Conservation (phyloP, 2,113 vertebrate species). For the Mellivora capensis region DNA sequence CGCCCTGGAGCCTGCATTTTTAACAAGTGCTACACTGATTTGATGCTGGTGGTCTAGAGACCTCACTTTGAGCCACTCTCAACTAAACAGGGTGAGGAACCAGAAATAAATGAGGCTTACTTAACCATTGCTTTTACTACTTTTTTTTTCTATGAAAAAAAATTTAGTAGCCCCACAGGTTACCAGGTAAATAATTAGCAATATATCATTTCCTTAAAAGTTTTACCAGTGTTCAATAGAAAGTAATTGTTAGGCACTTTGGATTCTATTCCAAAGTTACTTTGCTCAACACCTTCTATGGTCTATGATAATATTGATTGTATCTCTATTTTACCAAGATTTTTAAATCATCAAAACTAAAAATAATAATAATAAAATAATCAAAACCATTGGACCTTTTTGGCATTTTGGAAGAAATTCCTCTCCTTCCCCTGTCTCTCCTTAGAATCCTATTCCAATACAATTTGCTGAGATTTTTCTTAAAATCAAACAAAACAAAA, state of each 20-base stretch:
- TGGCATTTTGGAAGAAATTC: background rate
- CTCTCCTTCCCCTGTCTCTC: background rate
- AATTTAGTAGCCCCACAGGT: background rate
- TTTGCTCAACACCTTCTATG: background rate
- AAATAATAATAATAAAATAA: background rate
- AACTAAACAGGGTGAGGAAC: background rate
- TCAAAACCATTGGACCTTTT: background rate
- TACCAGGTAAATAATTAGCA: background rate
- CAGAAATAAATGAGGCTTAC: background rate
- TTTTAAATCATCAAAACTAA: constrained; percentile 5
- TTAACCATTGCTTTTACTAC: background rate
- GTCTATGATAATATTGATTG: background rate
- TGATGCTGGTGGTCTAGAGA: background rate
- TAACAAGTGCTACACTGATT: background rate
- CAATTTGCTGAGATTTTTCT: background rate
- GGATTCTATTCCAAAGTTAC: background rate
- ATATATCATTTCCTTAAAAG: background rate
- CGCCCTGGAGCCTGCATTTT: background rate
- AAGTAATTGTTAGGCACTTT: background rate
- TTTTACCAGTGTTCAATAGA: background rate
- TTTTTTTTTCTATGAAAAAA: background rate
- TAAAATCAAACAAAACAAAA: background rate
- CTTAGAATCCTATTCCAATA: background rate
- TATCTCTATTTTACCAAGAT: background rate
- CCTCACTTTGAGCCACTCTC: background rate